phyloP scores from a whole-genome alignment of 2,888 invertebrate genomes.

The Drosophila nr. perissopoda region DNA sequence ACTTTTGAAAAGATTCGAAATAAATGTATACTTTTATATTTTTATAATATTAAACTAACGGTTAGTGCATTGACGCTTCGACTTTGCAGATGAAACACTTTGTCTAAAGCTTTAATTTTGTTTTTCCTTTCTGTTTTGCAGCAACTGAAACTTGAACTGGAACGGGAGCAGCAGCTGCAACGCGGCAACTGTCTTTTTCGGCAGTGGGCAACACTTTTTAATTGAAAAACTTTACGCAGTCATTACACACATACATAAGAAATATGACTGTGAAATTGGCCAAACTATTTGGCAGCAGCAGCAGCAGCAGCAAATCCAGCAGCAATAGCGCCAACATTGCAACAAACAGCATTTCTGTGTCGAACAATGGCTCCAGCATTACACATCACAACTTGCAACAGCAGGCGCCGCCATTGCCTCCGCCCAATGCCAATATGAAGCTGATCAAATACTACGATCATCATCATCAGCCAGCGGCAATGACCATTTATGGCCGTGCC shows the following conservation, averaged over 20 bases:
- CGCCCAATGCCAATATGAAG: constrained; percentile 62
- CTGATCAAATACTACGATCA: constrained; percentile 63
- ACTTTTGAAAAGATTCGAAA: not conserved
- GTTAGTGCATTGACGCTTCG: constrained; percentile 1
- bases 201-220: constrained; percentile 66
- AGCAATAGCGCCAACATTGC: constrained; percentile 18
- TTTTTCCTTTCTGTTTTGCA: constrained; percentile 12
- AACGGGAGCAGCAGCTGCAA: constrained; percentile 18
- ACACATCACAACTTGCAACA: constrained; percentile 12
- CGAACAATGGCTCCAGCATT: not conserved
- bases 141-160: constrained; percentile 13
- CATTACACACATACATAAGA: not conserved
- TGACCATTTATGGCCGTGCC: constrained; percentile 54
- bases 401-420: constrained; percentile 64
- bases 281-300: constrained; percentile 62
- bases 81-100: not conserved
- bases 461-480: constrained; percentile 25
- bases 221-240: constrained; percentile 73
- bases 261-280: constrained; percentile 72
- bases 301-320: constrained; percentile 12
- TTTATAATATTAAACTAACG: not conserved
- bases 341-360: constrained; percentile 23
- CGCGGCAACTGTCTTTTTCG: constrained; percentile 10
- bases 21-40: not conserved
- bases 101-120: constrained; percentile 6